Conservation (phyloP, 2,113 vertebrate species). For the Rhea pennata region DNA sequence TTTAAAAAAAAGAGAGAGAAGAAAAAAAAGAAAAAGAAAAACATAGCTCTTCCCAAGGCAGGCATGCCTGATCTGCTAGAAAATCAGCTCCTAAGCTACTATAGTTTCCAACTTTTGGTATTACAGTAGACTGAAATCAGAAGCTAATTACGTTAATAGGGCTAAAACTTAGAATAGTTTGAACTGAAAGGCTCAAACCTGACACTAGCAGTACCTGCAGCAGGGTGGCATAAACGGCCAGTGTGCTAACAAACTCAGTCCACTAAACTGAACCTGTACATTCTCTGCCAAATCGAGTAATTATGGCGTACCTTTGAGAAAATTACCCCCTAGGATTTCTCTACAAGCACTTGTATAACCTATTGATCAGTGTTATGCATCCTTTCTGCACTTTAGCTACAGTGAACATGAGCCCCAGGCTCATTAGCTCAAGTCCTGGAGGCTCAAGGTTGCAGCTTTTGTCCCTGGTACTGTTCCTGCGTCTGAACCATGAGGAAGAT, state of each 20-base stretch:
- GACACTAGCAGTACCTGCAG: background rate
- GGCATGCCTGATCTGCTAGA: background rate
- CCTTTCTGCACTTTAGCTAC: background rate
- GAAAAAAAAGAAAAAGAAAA: background rate
- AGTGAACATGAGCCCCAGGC: background rate
- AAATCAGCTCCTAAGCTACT: background rate
- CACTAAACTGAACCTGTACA: background rate
- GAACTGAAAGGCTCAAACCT: background rate
- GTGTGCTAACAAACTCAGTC: background rate
- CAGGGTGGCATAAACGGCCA: background rate
- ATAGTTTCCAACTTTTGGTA: background rate
- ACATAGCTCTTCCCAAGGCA: background rate
- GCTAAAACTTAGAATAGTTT: background rate
- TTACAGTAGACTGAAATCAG: background rate
- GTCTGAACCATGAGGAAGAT: fast-evolving
- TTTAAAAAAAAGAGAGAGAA: background rate
- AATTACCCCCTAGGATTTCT: background rate
- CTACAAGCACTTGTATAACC: slow-evolving; percentile 7
- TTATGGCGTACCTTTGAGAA: background rate
- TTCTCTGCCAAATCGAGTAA: background rate
- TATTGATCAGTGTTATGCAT: background rate
- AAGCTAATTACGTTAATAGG: background rate
- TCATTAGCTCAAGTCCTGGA: background rate
- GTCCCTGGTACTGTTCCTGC: background rate
- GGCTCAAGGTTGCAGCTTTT: background rate